Evolutionary conservation across 2,888 invertebrate genomes (phyloP), one percentile per base, ranked within the genome.

Genomic region (Drosophila ezoana): DNA sequence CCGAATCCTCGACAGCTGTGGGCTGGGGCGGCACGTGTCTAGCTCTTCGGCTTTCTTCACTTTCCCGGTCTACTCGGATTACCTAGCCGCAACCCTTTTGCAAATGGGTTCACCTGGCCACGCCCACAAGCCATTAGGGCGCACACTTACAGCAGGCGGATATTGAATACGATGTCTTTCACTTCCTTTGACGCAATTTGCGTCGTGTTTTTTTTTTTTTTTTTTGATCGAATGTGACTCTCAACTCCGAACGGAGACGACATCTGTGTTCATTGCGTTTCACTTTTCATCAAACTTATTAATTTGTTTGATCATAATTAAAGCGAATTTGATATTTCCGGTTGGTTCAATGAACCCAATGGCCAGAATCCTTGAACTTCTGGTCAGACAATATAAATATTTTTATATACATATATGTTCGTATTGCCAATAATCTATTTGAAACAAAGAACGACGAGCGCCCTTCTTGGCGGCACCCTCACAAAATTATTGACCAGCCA

Each of bases 391-490:
- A 41, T 11, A 70, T 73, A 81, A 86, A 82, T 86, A 83, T 88
- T 80, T 86, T 10, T 35, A 53, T 41, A 28, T 13, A 13, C 4
- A 43, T 18, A 11, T 53, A 80, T 81, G 32, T 56, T 57, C 62
- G 65, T 47, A 85, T 87, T 87, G 79, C 72, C 83, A 87, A 87
- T 90, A 89, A 88, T 89, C 90, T 88, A 88, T 89, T 88, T 81
- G 65, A 80, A 83, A 76, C 76, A 84, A 72, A 88, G 82, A 68
- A 52, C 72, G 52, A 62, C 79, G 48, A 74, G 68, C 87, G 78
- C 81, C 79, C 77, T 78, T 85, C 82, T 81, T 90, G 90, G 89
- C 90, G 90, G 90, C 90, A 90, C 90, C 90, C 90, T 90, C 90
- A 87, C 91, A 90, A 90, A 90, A 90, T 90, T 90, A 91, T 90